Evolutionary conservation across 2,888 invertebrate genomes (phyloP).

Genomic region (Acronicta psi): DNA sequence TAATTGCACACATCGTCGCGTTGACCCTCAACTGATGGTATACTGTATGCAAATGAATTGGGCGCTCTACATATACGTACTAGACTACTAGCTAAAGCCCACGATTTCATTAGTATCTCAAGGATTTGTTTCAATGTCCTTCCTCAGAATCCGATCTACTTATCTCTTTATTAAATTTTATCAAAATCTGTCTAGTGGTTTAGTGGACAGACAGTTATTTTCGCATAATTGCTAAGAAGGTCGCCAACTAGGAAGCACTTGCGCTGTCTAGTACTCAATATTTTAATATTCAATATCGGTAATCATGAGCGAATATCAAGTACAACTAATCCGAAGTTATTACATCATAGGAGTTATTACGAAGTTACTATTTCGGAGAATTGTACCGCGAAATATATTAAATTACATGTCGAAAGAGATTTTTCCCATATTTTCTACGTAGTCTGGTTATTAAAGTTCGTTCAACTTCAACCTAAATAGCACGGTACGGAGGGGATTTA

Average conservation of each 20-base stretch:
- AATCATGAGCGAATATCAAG: background rate
- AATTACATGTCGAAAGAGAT: slow-evolving; percentile 44
- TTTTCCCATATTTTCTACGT: slow-evolving; percentile 51
- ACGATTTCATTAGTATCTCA: no score
- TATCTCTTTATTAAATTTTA: no score
- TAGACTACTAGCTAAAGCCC: no score
- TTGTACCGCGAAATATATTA: slow-evolving; percentile 35
- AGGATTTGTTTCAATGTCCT: no score
- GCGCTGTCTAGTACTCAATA: no score
- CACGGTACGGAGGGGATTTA: slow-evolving; percentile 53
- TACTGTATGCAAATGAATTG: slow-evolving; percentile 56
- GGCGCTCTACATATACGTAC: slow-evolving; percentile 27
- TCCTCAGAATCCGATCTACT: no score
- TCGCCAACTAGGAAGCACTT: no score
- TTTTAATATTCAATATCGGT: background rate
- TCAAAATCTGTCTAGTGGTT: no score
- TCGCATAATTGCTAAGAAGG: no score
- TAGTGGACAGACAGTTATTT: no score
- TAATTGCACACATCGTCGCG: slow-evolving; percentile 54
- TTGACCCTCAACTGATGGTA: slow-evolving; percentile 53
- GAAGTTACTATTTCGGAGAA: slow-evolving; percentile 28
- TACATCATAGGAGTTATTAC: slow-evolving; percentile 20
- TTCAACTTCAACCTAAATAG: slow-evolving; percentile 60
- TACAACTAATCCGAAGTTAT: slow-evolving; percentile 14
- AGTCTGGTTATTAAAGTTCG: slow-evolving; percentile 55